Percentiles rank a stretch among this genome's conserved stretches.
phyloP scores from a whole-genome alignment of 2,888 invertebrate genomes.

The Luperina nickerlii region DNA sequence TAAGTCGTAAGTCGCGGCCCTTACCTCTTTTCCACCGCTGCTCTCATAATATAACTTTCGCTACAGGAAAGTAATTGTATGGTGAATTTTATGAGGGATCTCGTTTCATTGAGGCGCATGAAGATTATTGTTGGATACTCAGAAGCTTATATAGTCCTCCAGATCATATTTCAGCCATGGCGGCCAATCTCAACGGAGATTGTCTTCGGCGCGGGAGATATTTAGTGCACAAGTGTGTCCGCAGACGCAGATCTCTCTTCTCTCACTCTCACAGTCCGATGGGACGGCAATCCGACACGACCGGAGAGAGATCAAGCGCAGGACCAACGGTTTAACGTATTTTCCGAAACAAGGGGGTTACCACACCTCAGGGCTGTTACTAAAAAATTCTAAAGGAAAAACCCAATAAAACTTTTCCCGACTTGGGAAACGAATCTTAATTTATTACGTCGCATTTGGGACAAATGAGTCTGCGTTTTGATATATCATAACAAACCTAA shows the following conservation, averaged over 20 bases:
- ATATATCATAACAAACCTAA: not conserved
- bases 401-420: not conserved
- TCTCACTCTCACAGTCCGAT: not conserved
- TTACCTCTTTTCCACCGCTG: not conserved
- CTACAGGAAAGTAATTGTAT: not conserved
- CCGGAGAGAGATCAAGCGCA: not conserved
- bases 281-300: not conserved
- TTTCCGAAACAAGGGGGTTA: not conserved
- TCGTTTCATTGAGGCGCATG: not conserved
- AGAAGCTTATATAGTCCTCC: not conserved
- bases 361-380: not conserved
- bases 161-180: not conserved
- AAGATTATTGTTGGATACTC: not conserved
- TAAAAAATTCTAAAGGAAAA: not conserved
- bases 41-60: not conserved
- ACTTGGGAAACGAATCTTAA: not conserved
- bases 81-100: not conserved
- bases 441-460: too few species aligned
- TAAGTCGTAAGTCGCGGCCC: not conserved
- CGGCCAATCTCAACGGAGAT: too few species aligned
- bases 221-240: too few species aligned
- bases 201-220: too few species aligned
- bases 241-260: not conserved
- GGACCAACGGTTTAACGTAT: not conserved
- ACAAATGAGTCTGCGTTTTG: not conserved